Evolutionary conservation across 2,113 vertebrate species (phyloP), one percentile per base, ranked within the genome.

Genomic region (Elgaria multicarinata): DNA sequence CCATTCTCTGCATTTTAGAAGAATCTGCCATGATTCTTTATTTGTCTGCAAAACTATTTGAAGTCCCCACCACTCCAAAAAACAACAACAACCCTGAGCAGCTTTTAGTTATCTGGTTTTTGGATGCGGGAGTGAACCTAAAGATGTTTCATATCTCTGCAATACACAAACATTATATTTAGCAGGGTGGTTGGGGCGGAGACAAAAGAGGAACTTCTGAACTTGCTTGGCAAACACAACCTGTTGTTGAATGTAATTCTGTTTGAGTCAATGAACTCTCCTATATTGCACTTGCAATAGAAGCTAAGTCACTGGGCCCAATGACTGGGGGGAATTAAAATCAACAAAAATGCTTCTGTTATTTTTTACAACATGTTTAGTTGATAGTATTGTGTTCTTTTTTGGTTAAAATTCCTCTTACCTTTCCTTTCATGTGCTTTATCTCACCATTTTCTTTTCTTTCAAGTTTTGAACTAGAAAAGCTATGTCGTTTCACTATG

Each of bases 401-500:
- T 85, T 83, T 33, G 2, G 80, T 74, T 84, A 1, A 33, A 84
- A 66, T 42, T 28, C 66, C 8, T 75, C 13, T 69, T 13, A 84
- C 50, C 20, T 76, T 55, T 50, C 2, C 0, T 0, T 87, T 92
- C 14, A 55, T 28, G 44, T 42, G 24, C 76, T 89, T 77, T 83
- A 28, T 92, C 78, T 8, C 44, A 87, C 69, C 2, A 1, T 16
- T 64, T 85, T n/a, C 58, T 74, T 91, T 89, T 75, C 20, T 90
- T 36, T 92, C 3, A 92, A 99, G 99, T 96, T 99, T 99, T 95
- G 99, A 99, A 90, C 97, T 98, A 92, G 99, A 99, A 93, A 99
- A 99, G 94, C 88, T 99, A 39, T 99, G 99, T 91, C 98, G 99
- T 42, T 99, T 99, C 89, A 99, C 98, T 42, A 99, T 99, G 99